Evolutionary conservation across 2,888 invertebrate species (phyloP).

Genomic region (Enchytraeus crypticus): DNA sequence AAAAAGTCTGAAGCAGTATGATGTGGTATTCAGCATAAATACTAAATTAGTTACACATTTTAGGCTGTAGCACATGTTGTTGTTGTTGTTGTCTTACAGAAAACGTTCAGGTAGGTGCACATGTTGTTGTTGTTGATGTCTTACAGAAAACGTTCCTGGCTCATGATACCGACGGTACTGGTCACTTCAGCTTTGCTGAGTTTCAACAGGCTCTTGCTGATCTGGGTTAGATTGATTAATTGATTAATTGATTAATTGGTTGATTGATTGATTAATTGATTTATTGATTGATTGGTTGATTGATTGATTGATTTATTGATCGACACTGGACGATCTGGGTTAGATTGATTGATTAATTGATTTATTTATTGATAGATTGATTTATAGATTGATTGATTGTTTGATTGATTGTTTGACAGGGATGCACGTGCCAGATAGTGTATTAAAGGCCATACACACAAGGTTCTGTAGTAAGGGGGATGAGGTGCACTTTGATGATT

Average conservation of each 20-base stretch:
- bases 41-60: too few relatives aligned
- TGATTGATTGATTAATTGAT: neutral
- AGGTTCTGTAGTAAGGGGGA: neutral
- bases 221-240: neutral
- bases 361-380: too few relatives aligned
- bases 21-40: too few relatives aligned
- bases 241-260: too few relatives aligned
- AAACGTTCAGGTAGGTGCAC: too few relatives aligned
- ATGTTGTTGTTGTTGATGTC: too few relatives aligned
- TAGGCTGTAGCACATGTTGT: too few relatives aligned
- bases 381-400: too few relatives aligned
- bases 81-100: too few relatives aligned
- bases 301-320: too few relatives aligned
- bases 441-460: neutral
- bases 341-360: neutral
- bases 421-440: neutral
- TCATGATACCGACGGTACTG: neutral
- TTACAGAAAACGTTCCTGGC: neutral
- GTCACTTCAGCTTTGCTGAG: neutral
- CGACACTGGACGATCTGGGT: neutral
- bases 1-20: too few relatives aligned
- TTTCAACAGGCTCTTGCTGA: neutral
- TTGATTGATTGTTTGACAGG: neutral
- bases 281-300: neutral
- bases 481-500: neutral